These are phyloP conservation scores for Portunus trituberculatus DNA, from an alignment of 1,140 invertebrate species.

Conservation along the genomic window DNA sequence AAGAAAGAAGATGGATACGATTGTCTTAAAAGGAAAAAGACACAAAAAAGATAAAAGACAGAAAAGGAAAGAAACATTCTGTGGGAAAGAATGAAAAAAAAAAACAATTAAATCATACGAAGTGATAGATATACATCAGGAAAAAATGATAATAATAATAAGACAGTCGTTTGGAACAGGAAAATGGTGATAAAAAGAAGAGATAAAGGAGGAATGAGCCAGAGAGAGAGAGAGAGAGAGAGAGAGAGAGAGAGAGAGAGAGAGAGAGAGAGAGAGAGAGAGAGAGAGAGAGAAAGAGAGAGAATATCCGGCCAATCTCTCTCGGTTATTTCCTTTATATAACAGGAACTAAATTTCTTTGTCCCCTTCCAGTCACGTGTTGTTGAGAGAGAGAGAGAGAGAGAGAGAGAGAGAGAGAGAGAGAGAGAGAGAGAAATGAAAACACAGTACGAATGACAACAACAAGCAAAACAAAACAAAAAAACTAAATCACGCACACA, in stretches of 20 bases:
- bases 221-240: neutral
- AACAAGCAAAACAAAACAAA: no score
- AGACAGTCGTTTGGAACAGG: neutral
- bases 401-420: no score
- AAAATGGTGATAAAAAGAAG: neutral
- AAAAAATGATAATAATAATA: neutral
- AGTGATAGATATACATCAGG: neutral
- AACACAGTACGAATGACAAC: no score
- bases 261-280: slow-evolving; percentile 15
- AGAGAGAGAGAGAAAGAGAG: slow-evolving; percentile 21
- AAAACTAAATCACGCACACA: no score
- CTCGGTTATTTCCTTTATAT: no score
- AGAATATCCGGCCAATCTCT: neutral
- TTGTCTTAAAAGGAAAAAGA: neutral
- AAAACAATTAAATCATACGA: neutral
- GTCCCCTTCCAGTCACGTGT: no score
- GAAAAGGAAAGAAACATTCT: neutral
- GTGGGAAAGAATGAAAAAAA: neutral
- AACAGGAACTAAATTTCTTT: no score
- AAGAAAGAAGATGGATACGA: neutral
- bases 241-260: neutral
- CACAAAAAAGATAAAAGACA: neutral
- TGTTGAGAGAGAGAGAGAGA: no score
- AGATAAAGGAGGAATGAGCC: neutral
- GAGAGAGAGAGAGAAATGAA: no score